Conservation (phyloP, 1,140 invertebrate species). For the Papilio helenus region DNA sequence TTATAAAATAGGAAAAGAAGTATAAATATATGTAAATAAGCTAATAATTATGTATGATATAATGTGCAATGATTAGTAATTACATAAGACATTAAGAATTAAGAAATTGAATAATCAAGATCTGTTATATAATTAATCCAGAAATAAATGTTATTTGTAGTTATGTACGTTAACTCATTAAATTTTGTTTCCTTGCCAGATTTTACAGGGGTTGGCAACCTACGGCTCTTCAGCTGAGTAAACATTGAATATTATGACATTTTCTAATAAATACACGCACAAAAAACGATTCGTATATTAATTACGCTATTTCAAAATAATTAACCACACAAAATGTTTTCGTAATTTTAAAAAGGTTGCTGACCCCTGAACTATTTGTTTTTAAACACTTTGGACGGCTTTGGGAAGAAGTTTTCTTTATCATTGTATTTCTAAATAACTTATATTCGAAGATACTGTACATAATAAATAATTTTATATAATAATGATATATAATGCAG, state of each 20-base stretch:
- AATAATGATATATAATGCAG: background rate
- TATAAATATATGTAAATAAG: background rate
- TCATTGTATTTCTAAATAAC: constrained; percentile 25
- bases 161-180: background rate
- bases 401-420: constrained; percentile 44
- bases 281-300: no score
- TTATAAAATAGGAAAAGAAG: background rate
- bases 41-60: background rate
- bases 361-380: background rate
- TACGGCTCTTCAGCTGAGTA: no score
- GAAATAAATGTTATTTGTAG: constrained; percentile 7
- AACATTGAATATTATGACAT: no score
- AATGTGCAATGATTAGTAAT: constrained; percentile 16
- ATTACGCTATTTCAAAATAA: background rate
- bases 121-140: constrained; percentile 17
- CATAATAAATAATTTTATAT: constrained; percentile 3
- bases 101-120: constrained; percentile 14
- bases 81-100: constrained; percentile 1
- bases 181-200: background rate
- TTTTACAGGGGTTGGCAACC: no score
- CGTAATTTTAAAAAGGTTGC: background rate
- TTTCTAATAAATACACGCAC: no score
- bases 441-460: background rate
- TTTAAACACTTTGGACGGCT: constrained; percentile 50
- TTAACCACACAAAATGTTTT: background rate